Percentiles rank a stretch among this genome's conserved stretches.
Evolutionary conservation across 1,140 invertebrate species (phyloP).

Genomic region (Archegozetes longisetosus): DNA sequence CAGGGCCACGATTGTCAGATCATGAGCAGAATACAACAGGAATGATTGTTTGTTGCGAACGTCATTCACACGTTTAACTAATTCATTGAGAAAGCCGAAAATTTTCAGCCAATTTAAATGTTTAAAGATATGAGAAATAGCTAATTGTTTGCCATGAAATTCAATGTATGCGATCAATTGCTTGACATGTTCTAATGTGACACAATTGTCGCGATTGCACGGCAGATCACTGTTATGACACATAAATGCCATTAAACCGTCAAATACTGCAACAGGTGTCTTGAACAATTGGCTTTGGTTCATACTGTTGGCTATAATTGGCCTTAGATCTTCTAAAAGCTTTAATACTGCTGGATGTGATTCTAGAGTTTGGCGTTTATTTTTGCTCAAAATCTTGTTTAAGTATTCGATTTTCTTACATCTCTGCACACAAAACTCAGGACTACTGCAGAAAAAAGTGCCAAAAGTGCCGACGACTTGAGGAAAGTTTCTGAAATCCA

Average conservation of each 20-base stretch:
- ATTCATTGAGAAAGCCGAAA: slow-evolving; percentile 30
- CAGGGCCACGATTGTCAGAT: slow-evolving; percentile 68
- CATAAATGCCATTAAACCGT: slow-evolving; percentile 59
- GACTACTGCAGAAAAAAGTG: not conserved
- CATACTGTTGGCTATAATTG: slow-evolving; percentile 21
- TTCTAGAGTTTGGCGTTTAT: not conserved
- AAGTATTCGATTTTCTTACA: not conserved
- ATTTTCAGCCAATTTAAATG: slow-evolving; percentile 25
- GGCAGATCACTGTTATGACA: slow-evolving; percentile 64
- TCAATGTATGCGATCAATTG: slow-evolving; percentile 27
- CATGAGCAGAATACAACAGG: slow-evolving; percentile 76
- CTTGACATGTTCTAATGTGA: slow-evolving; percentile 24
- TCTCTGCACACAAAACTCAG: not conserved
- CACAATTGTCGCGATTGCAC: slow-evolving; percentile 33
- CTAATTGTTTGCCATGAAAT: slow-evolving; percentile 23
- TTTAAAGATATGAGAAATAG: slow-evolving; percentile 17
- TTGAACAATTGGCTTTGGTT: not conserved
- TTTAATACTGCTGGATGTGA: not conserved
- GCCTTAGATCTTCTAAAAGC: not conserved
- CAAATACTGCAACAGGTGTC: slow-evolving; percentile 52
- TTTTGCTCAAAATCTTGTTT: not conserved
- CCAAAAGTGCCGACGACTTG: not conserved
- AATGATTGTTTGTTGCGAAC: slow-evolving; percentile 62
- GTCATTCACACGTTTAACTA: slow-evolving; percentile 46
- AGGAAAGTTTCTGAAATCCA: not conserved